Evolutionary conservation across 2,888 invertebrate species (phyloP), one percentile per base, ranked within the genome.

Genomic region (Eudasyphora cyanicolor): DNA sequence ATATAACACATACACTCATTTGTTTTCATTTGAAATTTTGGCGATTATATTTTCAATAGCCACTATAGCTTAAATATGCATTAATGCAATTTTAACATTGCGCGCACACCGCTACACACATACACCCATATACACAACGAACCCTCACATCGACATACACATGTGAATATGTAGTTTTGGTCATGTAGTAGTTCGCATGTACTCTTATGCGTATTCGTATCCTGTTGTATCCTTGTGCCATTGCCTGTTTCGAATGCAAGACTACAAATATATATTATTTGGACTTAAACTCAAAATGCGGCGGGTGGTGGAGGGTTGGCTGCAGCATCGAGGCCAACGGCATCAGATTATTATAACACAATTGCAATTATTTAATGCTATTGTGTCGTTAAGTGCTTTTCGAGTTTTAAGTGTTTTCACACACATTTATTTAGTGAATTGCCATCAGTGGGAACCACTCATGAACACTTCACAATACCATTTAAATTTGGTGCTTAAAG

Each of bases 11-110:
- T n/a, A n/a, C n/a, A n/a, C n/a, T n/a, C n/a, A n/a, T n/a, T n/a
- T n/a, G n/a, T n/a, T n/a, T n/a, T n/a, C n/a, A n/a, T n/a, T n/a
- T 49, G 49, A 10, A 2, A 38, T 29, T 57, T 77, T 51, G 38
- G 19, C 35, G 74, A 70, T 70, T 75, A 78, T 78, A 19, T 67
- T 69, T 77, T 77, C 69, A 74, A 77, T 29, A 27, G 74, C 60
- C 82, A 77, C 60, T 82, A 69, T 69, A 76, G 29, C 75, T 70
- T 38, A 74, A 73, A 76, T 60, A 69, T 57, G 27, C 27, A 57
- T 57, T 57, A 57, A 57, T 57, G n/a, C 27, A 57, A 27, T 57
- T 19, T 17, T 19, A 49, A 49, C 2, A 49, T 7, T 19, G 17
- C 45, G 2, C 45, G 12, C n/a, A 8, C 45, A 45, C 19, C 5